Base-by-base conservation (phyloP, 2,113 vertebrate genomes). In the Clinocottus analis region DNA sequence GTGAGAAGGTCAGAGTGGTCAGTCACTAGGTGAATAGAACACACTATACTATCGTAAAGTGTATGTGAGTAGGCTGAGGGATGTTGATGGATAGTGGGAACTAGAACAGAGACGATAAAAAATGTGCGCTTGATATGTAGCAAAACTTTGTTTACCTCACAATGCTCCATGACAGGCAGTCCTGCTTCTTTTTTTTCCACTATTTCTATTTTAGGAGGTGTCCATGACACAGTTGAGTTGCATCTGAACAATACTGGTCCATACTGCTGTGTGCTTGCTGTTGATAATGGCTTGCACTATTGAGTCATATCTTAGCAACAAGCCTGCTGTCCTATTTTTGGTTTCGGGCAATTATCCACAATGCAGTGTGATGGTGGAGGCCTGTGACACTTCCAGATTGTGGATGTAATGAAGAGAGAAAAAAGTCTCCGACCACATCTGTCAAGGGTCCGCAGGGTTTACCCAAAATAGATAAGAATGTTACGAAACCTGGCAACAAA, bases 241-340 rank as follows among this genome's bases (percentile, higher is more conserved):
- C 55, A 82, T 77, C 77, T 83, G 75, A 76, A 85, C 85, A 89
- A 31, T 66, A 27, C n/a, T 3, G 41, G 55, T 29, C 68, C 33
- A 43, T 61, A 4, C 73, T 82, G 62, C 82, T 83, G 65, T 72
- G 77, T 83, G 75, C 79, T 71, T 21, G 59, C 33, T 82, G 84
- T 77, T 75, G 80, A 87, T 90, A 80, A 87, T 89, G 85, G 75
- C 77, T 81, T 21, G 49, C 68, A 72, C 73, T 47, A 77, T 79
- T 90, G 87, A 90, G 80, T 90, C 87, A 88, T 83, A 87, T 82
- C 89, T 87, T 89, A 91, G 89, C 91, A 91, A 93, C 90, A 87
- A 87, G 85, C 82, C 68, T 74, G 67, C 75, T 69, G 84, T 75
- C 76, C 85, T 91, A 87, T 91, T 92, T 93, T 91, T 82, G 83